Evolutionary conservation across 2,797 vertebrate species (phyloP).

Genomic region (Chrysolophus pictus): DNA sequence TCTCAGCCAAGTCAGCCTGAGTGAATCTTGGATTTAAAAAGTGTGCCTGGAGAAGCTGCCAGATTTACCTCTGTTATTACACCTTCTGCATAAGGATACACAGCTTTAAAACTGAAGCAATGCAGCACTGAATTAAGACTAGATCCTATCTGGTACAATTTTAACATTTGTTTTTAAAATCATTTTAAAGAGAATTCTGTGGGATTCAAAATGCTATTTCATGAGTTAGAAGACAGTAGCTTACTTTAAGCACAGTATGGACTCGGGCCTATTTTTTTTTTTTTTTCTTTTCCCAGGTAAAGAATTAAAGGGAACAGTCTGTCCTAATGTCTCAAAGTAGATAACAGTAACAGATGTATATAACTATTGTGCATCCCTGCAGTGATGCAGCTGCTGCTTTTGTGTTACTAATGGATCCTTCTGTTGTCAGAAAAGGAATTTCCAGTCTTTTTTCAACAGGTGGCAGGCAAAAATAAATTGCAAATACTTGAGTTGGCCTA

Average conservation of each 20-base stretch:
- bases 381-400: not conserved
- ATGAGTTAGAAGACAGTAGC: not conserved
- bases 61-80: not conserved
- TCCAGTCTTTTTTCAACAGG: constrained; percentile 46
- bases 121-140: not conserved
- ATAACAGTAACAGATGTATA: constrained; percentile 25
- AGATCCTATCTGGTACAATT: not conserved
- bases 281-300: not conserved
- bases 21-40: not conserved
- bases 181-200: not conserved
- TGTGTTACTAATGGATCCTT: constrained; percentile 26
- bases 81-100: not conserved
- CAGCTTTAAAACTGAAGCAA: not conserved
- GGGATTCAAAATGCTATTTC: not conserved
- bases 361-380: not conserved
- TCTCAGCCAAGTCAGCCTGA: not conserved
- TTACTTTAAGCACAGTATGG: not conserved
- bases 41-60: not conserved
- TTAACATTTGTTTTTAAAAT: not conserved
- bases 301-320: constrained; percentile 15
- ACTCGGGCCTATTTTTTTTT: not conserved
- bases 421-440: constrained; percentile 11
- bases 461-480: constrained; percentile 51
- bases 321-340: not conserved
- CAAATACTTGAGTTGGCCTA: not conserved